phyloP scores from a whole-genome alignment of 2,888 invertebrate species.

The Lacanobia wlatinum region DNA sequence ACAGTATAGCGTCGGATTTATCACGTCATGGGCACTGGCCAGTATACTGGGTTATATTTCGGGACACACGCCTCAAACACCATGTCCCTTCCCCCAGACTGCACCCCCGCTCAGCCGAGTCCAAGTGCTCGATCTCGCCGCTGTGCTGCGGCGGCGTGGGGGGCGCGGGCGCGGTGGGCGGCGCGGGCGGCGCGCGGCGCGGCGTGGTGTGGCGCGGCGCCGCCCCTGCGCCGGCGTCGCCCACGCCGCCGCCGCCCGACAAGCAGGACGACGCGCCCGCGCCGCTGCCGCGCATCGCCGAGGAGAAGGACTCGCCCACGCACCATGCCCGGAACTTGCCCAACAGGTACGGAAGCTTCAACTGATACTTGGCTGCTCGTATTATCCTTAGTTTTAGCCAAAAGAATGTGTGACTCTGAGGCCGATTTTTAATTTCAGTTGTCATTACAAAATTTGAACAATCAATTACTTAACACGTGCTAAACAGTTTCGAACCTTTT shows the following conservation, averaged over 20 bases:
- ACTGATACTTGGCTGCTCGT: neutral
- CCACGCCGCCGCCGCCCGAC: constrained; percentile 81
- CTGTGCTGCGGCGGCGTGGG: constrained; percentile 92
- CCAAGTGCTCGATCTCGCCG: constrained; percentile 96
- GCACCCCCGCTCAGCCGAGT: constrained; percentile 97
- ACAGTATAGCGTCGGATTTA: no score
- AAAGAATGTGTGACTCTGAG: no score
- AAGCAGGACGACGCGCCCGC: constrained; percentile 85
- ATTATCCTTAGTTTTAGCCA: no score
- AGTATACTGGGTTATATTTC: no score
- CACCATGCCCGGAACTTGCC: constrained; percentile 85
- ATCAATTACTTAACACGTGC: no score
- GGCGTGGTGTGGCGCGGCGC: constrained; percentile 78
- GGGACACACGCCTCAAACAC: no score
- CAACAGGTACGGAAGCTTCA: constrained; percentile 70
- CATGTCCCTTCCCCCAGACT: constrained; percentile 74
- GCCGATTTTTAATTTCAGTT: no score
- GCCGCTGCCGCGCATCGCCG: constrained; percentile 95
- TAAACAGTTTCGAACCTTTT: no score
- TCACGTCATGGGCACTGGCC: no score
- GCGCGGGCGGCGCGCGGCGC: constrained; percentile 76
- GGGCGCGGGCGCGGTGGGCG: constrained; percentile 84
- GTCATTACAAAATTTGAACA: no score
- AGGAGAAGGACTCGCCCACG: constrained; percentile 96
- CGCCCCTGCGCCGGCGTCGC: constrained; percentile 79